These are phyloP conservation scores for Leucosticte australis DNA, from an alignment of 2,113 vertebrate genomes.

Conservation along the genomic window DNA sequence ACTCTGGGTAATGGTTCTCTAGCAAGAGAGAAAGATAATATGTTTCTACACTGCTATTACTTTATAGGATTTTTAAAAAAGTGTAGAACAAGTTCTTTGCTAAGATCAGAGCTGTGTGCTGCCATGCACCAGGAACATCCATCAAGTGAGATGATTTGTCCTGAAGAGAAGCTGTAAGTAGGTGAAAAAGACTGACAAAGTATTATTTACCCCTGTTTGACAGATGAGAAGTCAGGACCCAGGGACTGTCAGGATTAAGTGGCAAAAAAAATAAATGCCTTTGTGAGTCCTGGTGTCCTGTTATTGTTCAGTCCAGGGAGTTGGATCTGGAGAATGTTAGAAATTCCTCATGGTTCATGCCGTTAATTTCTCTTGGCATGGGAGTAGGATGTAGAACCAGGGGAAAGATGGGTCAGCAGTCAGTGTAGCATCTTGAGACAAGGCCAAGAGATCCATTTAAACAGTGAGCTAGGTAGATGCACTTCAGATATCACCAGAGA, in stretches of 20 bases:
- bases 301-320: neutral
- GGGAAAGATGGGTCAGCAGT: neutral
- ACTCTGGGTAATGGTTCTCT: neutral
- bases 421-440: neutral
- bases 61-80: neutral
- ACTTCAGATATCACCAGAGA: neutral
- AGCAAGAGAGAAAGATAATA: neutral
- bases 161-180: neutral
- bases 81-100: neutral
- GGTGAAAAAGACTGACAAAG: neutral
- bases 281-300: neutral
- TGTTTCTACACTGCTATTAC: neutral
- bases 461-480: neutral
- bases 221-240: neutral
- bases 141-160: neutral
- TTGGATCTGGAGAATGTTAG: neutral
- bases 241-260: neutral
- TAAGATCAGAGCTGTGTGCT: neutral
- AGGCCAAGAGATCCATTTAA: neutral
- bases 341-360: neutral
- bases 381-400: neutral
- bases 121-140: neutral
- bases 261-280: neutral
- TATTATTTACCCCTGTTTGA: neutral
- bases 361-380: neutral